Evolutionary conservation across 2,888 invertebrate genomes (phyloP), one percentile per base, ranked within the genome.

Genomic region (Podabrus alpinus): DNA sequence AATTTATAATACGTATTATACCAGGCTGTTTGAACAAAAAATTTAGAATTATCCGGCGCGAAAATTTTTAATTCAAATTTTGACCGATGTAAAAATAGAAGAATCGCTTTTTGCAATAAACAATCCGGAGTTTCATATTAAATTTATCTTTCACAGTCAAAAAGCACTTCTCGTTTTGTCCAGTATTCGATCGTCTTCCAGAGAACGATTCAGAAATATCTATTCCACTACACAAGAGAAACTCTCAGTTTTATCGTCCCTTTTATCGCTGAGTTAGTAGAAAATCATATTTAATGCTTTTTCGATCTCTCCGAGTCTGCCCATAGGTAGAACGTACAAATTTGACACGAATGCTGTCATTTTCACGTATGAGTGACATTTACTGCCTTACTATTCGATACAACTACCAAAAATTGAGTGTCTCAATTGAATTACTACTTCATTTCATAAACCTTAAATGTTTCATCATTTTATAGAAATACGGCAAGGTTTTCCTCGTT

Each of bases 201-300:
- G 19, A 17, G 71, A 68, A 45, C 45, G 45, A 17, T 68, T 68
- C 69, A 17, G 59, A 69, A 25, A 69, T 72, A 72, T 72, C 71
- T 74, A 64, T 71, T 75, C 72, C 61, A 69, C 72, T 66, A 61
- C 69, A 71, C 62, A 68, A 59, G 70, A 73, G 72, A 67, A 69
- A 72, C 69, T 73, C 66, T 69, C 62, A 15, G 59, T 71, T 76
- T 76, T 76, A 76, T 73, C 71, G 68, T 62, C 29, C 62, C 45
- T 73, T 76, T 76, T 76, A 76, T 76, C 76, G 73, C 73, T 76
- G 76, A 73, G 76, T 71, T 76, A 69, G 73, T 73, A 67, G 76
- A 76, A 76, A 73, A 76, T 76, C 73, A 76, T 76, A 73, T 76
- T 73, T 76, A 76, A 76, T 73, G 76, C 67, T 70, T 70, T 73